Evolutionary conservation across 1,140 invertebrate genomes (phyloP).

Genomic region (Drosophila asahinai): DNA sequence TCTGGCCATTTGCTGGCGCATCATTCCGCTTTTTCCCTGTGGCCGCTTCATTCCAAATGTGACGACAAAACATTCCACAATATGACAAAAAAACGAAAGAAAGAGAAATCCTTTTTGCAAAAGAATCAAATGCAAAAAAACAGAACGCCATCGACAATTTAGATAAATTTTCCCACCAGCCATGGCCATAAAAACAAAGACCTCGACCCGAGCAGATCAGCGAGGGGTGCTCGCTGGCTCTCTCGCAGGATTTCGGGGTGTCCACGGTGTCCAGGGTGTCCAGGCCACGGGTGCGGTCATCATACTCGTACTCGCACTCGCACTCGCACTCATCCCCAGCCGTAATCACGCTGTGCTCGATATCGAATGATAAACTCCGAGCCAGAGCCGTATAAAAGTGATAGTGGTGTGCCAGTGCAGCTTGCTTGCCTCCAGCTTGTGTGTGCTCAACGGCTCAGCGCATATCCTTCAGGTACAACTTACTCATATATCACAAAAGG

Average conservation of each 20-base stretch:
- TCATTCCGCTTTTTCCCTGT: conserved; percentile 45
- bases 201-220: conserved; percentile 67
- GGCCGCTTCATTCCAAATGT: conserved; percentile 66
- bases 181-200: conserved; percentile 78
- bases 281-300: conserved; percentile 61
- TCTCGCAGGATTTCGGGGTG: conserved; percentile 43
- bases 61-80: conserved; percentile 85
- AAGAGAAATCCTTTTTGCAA: conserved; percentile 68
- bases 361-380: conserved; percentile 80
- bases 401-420: conserved; percentile 54
- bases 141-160: conserved; percentile 80
- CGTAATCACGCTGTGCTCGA: conserved; percentile 73
- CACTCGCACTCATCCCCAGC: conserved; percentile 21
- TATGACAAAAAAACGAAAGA: conserved; percentile 78
- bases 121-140: conserved; percentile 60
- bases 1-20: conserved; percentile 75
- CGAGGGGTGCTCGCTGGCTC: conserved; percentile 58
- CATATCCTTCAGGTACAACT: conserved; percentile 82
- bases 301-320: conserved; percentile 39
- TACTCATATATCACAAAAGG: conserved; percentile 85
- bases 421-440: conserved; percentile 44
- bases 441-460: conserved; percentile 84
- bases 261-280: conserved; percentile 50
- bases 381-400: conserved; percentile 51
- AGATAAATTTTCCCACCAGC: conserved; percentile 85